Conservation (phyloP, 2,113 vertebrate genomes). For the Heterotilapia buettikoferi region DNA sequence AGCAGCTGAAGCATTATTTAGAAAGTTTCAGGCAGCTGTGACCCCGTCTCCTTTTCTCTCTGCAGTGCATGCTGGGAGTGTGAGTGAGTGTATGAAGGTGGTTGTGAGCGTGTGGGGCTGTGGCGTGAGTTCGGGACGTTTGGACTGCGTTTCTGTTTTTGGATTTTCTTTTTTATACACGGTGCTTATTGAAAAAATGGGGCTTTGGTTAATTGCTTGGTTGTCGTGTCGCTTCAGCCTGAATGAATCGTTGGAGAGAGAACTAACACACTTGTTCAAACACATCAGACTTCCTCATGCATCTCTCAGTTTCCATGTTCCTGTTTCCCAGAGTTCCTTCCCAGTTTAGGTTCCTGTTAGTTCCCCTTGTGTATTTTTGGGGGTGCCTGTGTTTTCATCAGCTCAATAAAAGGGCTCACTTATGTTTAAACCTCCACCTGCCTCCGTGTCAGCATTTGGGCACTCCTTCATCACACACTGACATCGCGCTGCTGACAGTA, state of each 20-base stretch:
- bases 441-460: neutral
- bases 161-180: neutral
- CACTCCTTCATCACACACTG: neutral
- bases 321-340: accelerated
- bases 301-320: neutral
- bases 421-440: neutral
- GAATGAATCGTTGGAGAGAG: neutral
- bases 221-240: neutral
- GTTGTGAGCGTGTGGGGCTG: accelerated
- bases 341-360: neutral
- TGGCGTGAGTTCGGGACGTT: neutral
- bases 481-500: neutral
- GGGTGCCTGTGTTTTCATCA: accelerated
- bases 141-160: accelerated
- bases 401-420: neutral
- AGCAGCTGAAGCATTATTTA: neutral
- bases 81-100: neutral
- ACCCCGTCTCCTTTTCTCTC: neutral
- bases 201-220: neutral
- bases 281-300: neutral
- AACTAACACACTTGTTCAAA: neutral
- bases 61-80: neutral
- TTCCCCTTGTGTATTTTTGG: accelerated
- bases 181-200: accelerated
- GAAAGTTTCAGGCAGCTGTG: neutral